Evolutionary conservation across 2,888 invertebrate genomes (phyloP).

Genomic region (Toxonevra muliebris): DNA sequence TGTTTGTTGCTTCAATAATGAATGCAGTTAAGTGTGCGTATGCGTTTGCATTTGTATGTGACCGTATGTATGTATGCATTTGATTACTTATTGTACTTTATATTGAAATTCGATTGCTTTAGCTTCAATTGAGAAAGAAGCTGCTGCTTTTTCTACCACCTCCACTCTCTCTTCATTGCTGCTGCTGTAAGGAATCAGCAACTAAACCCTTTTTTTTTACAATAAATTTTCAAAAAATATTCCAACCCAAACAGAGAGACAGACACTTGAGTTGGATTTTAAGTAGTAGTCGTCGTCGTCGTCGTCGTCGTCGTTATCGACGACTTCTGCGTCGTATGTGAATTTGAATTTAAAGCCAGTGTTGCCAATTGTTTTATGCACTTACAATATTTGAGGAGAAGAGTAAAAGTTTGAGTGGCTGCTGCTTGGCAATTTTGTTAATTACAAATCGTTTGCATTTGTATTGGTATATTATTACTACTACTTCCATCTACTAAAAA

Average conservation of each 20-base stretch:
- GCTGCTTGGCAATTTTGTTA: constrained; percentile 65
- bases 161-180: constrained; percentile 23
- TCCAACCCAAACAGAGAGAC: background rate
- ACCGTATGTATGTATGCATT: constrained; percentile 4
- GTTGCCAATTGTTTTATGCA: constrained; percentile 28
- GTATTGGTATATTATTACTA: constrained; percentile 1
- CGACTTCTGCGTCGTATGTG: background rate
- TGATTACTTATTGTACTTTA: constrained; percentile 15
- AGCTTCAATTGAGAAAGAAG: background rate
- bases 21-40: constrained; percentile 7
- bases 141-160: background rate
- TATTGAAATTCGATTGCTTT: constrained; percentile 6
- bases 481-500: no score
- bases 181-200: constrained; percentile 5
- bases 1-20: background rate
- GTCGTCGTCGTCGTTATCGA: constrained; percentile 5
- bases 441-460: constrained; percentile 60
- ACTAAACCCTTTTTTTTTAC: constrained; percentile 26
- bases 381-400: constrained; percentile 15
- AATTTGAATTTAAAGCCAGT: constrained; percentile 10
- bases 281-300: background rate
- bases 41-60: constrained; percentile 8
- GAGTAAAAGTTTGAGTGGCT: constrained; percentile 52
- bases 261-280: constrained; percentile 3
- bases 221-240: background rate